Percentiles rank a stretch among this genome's conserved stretches.
These are phyloP conservation scores for Gibbula magus DNA, from an alignment of 2,888 invertebrate species.

Conservation along the genomic window DNA sequence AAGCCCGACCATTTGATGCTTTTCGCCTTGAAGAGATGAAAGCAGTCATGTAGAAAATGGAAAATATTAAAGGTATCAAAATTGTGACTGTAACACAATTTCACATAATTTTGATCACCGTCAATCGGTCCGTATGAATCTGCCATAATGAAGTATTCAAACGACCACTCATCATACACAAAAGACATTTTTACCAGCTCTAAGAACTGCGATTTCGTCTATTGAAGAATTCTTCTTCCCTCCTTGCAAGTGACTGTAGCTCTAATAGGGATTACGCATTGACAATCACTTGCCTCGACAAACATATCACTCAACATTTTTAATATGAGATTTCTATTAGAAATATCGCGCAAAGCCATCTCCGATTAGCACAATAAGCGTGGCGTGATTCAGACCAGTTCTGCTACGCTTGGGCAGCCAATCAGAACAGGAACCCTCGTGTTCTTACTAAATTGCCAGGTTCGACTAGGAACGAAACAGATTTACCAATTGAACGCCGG, in stretches of 20 bases:
- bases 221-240: slow-evolving; percentile 3
- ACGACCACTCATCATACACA: slow-evolving; percentile 11
- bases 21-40: slow-evolving; percentile 10
- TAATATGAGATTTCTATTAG: slow-evolving; percentile 21
- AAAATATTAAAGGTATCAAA: slow-evolving; percentile 30
- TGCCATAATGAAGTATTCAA: slow-evolving; percentile 16
- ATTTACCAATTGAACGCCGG: background rate
- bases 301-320: slow-evolving; percentile 23
- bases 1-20: slow-evolving; percentile 19
- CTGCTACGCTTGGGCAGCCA: slow-evolving; percentile 3
- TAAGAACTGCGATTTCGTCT: slow-evolving; percentile 5
- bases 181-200: background rate
- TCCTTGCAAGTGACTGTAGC: slow-evolving; percentile 3
- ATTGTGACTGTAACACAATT: slow-evolving; percentile 23
- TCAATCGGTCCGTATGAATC: slow-evolving; percentile 17
- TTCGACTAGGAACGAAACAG: slow-evolving; percentile 11
- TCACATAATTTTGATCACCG: slow-evolving; percentile 20
- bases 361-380: slow-evolving; percentile 23
- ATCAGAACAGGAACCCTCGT: slow-evolving; percentile 16
- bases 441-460: slow-evolving; percentile 23
- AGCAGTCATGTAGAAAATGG: slow-evolving; percentile 27
- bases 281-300: slow-evolving; percentile 17
- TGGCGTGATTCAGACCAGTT: slow-evolving; percentile 1
- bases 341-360: slow-evolving; percentile 7
- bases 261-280: slow-evolving; percentile 19